Base-by-base conservation (phyloP, 1,140 invertebrate genomes). In the Bombus soroeensis region DNA sequence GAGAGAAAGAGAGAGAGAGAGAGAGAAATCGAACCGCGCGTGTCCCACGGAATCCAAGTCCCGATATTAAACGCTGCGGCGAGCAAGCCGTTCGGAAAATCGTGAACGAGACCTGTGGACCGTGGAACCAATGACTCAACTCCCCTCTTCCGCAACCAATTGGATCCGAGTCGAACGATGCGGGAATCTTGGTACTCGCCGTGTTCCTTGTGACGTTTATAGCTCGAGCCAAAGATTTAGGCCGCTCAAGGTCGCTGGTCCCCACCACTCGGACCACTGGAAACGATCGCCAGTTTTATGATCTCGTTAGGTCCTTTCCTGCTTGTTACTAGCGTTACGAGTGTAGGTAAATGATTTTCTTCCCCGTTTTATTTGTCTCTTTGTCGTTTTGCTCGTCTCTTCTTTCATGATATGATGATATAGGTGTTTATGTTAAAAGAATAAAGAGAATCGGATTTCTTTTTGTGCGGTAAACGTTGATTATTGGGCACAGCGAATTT, bases 11-110 rank as follows among this genome's bases (percentile, higher is more conserved):
- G 22, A 70, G 68, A 39, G 22, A 70, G n/a, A 77, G 28, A 15
- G 53, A 57, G 37, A 39, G 47, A 37, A 66, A 75, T 39, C 39
- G 15, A n/a, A 32, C 15, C 41, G 34, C 71, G 43, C 59, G 37
- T 70, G 73, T 66, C 41, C 43, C 34, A 37, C 32, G 39, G 70
- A 37, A 82, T 47, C 74, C 15, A 10, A 75, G 53, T 22, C 10
- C 18, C n/a, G 57, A 73, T 74, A 74, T 80, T 81, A 79, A 72
- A 34, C 47, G 47, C 41, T 70, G 10, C 15, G 15, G 13, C 37
- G 62, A 76, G n/a, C 71, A 15, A 59, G 10, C 47, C 62, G 62
- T 76, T 74, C 22, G 73, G 73, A 68, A 86, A 83, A 86, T 82
- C 64, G 37, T 32, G 28, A 80, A 66, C 57, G 32, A 73, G 13